phyloP scores from a whole-genome alignment of 2,797 vertebrate species.

The Natrix natrix region DNA sequence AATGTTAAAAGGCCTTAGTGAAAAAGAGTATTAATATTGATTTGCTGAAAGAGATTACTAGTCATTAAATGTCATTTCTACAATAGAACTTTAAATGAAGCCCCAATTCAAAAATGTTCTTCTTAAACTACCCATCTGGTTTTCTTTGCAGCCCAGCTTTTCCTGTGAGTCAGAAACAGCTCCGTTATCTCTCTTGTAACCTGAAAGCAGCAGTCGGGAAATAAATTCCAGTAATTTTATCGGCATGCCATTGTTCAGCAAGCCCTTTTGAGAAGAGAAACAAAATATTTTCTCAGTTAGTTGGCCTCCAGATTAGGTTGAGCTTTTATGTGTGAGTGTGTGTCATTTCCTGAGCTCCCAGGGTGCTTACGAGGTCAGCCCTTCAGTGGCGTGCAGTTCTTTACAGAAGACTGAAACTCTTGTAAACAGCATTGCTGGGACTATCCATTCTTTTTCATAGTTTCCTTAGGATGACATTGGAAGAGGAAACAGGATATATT shows the following conservation, averaged over 20 bases:
- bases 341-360: conserved; percentile 65
- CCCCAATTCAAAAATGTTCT: conserved; percentile 42
- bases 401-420: conserved; percentile 37
- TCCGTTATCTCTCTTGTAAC: conserved; percentile 51
- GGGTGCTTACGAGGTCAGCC: conserved; percentile 33
- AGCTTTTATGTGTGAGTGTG: conserved; percentile 48
- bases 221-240: conserved; percentile 42
- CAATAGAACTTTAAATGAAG: not conserved
- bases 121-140: conserved; percentile 47
- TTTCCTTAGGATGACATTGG: not conserved
- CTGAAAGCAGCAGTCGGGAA: conserved; percentile 44
- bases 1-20: not conserved
- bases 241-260: conserved; percentile 45
- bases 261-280: conserved; percentile 37
- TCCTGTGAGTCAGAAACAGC: conserved; percentile 46
- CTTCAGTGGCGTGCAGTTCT: conserved; percentile 50
- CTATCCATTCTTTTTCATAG: conserved; percentile 24
- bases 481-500: conserved; percentile 8
- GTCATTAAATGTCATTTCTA: not conserved
- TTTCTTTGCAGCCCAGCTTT: conserved; percentile 34
- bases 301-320: conserved; percentile 54
- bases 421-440: conserved; percentile 42
- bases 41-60: not conserved
- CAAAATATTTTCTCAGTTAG: conserved; percentile 64
- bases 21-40: not conserved